Percentiles rank a stretch among this genome's conserved stretches.
Conservation (phyloP, 2,888 invertebrate genomes). For the Dolichopus griseipennis region DNA sequence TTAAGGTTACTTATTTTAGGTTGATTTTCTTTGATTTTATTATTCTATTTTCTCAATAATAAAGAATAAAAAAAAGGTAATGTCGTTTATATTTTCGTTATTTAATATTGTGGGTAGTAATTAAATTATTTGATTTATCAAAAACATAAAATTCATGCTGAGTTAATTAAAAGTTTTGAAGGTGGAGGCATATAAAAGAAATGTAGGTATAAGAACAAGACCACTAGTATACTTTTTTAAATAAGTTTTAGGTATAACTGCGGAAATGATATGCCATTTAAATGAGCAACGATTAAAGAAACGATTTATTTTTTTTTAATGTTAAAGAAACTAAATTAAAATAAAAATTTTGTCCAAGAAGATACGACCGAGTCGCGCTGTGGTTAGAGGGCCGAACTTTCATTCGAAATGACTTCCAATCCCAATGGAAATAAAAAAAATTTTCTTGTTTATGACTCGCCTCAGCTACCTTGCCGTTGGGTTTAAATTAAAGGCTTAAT, state of each 20-base stretch:
- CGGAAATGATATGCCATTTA: not conserved
- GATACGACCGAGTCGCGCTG: no score
- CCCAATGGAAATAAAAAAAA: no score
- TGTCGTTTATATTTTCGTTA: not conserved
- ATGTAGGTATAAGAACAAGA: not conserved
- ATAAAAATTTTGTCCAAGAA: no score
- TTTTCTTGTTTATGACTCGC: no score
- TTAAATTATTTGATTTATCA: not conserved
- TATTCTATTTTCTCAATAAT: no score
- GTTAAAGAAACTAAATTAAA: not conserved
- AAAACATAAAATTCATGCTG: slow-evolving; percentile 4
- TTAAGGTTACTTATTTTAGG: no score
- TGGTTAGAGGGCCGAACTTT: no score
- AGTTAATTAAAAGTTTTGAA: not conserved
- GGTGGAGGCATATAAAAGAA: not conserved
- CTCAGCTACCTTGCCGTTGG: no score
- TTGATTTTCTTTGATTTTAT: no score
- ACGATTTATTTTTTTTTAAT: not conserved
- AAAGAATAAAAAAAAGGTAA: no score
- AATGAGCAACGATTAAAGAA: not conserved
- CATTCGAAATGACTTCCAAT: no score
- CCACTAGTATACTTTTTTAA: not conserved
- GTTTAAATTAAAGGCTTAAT: no score
- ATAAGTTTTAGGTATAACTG: not conserved
- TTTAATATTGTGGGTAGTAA: slow-evolving; percentile 3